Conservation (phyloP, 2,888 invertebrate species). For the Meteorus colon region DNA sequence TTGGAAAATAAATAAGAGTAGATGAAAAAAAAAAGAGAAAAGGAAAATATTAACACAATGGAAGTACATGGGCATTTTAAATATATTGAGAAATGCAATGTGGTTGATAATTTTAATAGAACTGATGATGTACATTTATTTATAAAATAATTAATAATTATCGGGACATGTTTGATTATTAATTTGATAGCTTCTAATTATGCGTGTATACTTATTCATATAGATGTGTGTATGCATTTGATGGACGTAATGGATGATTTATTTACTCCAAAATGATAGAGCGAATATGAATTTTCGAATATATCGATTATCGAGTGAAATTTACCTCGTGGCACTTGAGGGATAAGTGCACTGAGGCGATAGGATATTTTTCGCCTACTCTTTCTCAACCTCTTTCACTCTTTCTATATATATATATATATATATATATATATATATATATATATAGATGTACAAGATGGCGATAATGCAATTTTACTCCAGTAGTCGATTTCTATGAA, state of each 20-base stretch:
- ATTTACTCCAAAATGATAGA: not conserved
- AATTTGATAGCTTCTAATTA: no score
- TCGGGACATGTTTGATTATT: no score
- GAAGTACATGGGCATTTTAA: not conserved
- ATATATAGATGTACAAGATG: not conserved
- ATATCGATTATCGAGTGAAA: not conserved
- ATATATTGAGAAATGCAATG: no score
- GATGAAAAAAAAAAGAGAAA: not conserved
- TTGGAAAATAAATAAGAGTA: not conserved
- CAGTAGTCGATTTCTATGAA: constrained; percentile 5
- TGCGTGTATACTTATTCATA: no score
- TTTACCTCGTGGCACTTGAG: not conserved
- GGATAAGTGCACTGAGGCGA: not conserved
- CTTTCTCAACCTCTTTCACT: not conserved
- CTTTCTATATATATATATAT: not conserved
- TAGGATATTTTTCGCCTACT: not conserved
- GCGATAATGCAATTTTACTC: not conserved
- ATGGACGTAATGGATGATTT: not conserved
- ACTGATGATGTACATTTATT: no score
- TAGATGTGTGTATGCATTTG: no score
- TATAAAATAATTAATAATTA: no score
- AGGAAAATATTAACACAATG: not conserved
- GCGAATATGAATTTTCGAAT: not conserved
- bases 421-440: not conserved
- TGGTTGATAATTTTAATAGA: no score